phyloP scores from a whole-genome alignment of 2,797 vertebrate species.

The Urophycis tenuis region DNA sequence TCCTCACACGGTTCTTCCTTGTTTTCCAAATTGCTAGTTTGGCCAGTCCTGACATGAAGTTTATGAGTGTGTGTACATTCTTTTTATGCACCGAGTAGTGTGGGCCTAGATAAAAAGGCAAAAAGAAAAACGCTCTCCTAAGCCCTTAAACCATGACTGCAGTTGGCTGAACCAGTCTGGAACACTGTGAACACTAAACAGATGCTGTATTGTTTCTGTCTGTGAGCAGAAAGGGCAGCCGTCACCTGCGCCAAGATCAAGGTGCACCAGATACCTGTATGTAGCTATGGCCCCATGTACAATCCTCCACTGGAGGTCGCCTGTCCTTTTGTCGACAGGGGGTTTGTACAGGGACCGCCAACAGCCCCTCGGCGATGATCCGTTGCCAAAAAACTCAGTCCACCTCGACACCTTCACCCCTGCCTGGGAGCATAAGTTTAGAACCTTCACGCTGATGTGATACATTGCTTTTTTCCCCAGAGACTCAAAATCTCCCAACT shows the following conservation, averaged over 20 bases:
- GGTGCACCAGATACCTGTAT: no score
- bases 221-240: not conserved
- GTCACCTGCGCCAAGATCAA: not conserved
- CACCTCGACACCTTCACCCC: no score
- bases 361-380: not conserved
- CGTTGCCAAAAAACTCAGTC: not conserved
- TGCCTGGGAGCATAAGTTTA: no score
- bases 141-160: no score
- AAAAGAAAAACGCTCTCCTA: no score
- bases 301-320: slow-evolving; percentile 4
- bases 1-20: not conserved
- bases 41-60: not conserved
- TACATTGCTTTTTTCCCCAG: no score
- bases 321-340: not conserved
- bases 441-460: no score
- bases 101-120: not conserved
- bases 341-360: not conserved
- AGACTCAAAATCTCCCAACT: no score
- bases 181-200: not conserved
- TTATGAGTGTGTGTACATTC: not conserved
- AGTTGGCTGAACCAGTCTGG: no score
- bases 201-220: not conserved
- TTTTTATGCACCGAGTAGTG: not conserved
- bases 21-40: not conserved
- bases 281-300: no score